phyloP scores from a whole-genome alignment of 2,113 vertebrate species.

The Pao palembangensis region DNA sequence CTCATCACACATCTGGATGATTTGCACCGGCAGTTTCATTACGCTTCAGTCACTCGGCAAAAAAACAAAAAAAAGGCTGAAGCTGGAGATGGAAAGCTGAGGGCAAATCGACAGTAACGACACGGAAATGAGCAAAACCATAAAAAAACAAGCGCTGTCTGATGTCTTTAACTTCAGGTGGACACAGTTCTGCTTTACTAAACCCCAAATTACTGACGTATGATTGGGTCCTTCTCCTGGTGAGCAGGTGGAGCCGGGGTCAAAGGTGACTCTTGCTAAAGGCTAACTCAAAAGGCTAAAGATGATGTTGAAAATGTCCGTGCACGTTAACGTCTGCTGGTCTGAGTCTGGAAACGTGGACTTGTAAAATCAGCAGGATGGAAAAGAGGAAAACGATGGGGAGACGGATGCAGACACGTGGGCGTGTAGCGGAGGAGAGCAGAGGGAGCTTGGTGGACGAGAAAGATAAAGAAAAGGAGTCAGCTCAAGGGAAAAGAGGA shows the following conservation, averaged over 20 bases:
- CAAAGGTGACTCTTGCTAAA: too few species aligned
- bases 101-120: not conserved
- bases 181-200: too few species aligned
- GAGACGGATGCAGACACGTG: slow-evolving; percentile 5
- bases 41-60: slow-evolving; percentile 21
- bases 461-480: slow-evolving; percentile 12
- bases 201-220: too few species aligned
- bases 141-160: too few species aligned
- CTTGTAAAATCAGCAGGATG: not conserved
- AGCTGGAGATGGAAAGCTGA: slow-evolving; percentile 18
- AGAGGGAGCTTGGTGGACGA: not conserved
- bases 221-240: too few species aligned
- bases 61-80: slow-evolving; percentile 15
- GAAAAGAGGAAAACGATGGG: slow-evolving; percentile 1
- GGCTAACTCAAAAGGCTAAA: too few species aligned
- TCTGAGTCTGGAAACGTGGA: not conserved
- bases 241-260: too few species aligned
- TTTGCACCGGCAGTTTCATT: slow-evolving; percentile 17
- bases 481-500: slow-evolving; percentile 12
- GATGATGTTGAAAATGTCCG: not conserved
- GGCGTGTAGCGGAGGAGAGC: too few species aligned
- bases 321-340: not conserved
- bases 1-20: not conserved
- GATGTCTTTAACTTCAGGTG: too few species aligned
- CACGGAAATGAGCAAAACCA: not conserved